Percentiles rank a stretch among this genome's conserved stretches.
These are phyloP conservation scores for Lethrus apterus DNA, from an alignment of 1,140 invertebrate species.

Conservation along the genomic window DNA sequence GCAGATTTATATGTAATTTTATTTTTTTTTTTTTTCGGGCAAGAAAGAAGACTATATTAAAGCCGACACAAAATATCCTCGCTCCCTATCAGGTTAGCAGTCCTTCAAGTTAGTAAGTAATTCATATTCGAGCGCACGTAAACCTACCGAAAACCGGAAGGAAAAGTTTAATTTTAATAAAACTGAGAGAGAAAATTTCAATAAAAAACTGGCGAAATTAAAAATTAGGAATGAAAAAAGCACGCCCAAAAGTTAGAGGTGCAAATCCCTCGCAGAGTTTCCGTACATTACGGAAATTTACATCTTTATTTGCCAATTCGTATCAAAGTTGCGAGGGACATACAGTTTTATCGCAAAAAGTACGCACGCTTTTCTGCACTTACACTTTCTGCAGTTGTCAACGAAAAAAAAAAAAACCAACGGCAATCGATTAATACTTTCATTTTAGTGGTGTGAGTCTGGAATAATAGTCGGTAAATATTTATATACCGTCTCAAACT, in stretches of 20 bases:
- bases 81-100: background rate
- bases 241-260: background rate
- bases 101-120: background rate
- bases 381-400: constrained; percentile 9
- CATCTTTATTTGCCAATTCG: constrained; percentile 23
- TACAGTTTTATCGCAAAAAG: constrained; percentile 15
- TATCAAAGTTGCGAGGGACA: constrained; percentile 16
- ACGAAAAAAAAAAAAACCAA: constrained; percentile 4
- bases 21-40: constrained; percentile 12
- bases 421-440: constrained; percentile 10
- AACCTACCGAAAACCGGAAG: background rate
- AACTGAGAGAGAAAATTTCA: constrained; percentile 2
- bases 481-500: constrained; percentile 16
- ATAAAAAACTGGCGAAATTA: constrained; percentile 15
- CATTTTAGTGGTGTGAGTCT: constrained; percentile 6
- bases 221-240: constrained; percentile 18
- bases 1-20: constrained; percentile 7
- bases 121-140: constrained; percentile 6
- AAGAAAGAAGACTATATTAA: background rate
- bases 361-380: constrained; percentile 16
- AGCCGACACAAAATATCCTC: no score
- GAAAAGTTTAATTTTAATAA: constrained; percentile 8
- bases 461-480: constrained; percentile 17
- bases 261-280: constrained; percentile 3
- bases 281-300: constrained; percentile 19